phyloP scores from a whole-genome alignment of 1,140 invertebrate genomes.

The Drosophila ironensis region DNA sequence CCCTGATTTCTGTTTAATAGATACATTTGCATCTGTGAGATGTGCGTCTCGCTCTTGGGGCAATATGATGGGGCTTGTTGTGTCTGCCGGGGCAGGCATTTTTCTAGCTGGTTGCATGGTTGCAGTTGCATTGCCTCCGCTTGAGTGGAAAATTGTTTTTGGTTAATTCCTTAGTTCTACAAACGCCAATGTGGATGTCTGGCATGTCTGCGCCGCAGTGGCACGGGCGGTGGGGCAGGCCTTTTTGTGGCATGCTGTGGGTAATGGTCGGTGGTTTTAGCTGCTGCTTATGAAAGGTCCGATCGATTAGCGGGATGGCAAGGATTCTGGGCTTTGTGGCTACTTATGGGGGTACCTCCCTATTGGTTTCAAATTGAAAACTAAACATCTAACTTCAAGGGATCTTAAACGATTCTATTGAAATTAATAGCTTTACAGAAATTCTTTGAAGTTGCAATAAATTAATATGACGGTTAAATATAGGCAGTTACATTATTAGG shows the following conservation, averaged over 20 bases:
- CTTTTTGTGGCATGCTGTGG: conserved; percentile 49
- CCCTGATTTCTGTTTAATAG: conserved; percentile 77
- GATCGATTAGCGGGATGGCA: conserved; percentile 29
- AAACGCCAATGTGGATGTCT: conserved; percentile 12
- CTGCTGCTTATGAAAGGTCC: neutral
- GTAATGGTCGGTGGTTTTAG: neutral
- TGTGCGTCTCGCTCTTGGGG: conserved; percentile 43
- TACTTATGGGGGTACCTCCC: neutral
- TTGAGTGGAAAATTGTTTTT: conserved; percentile 77
- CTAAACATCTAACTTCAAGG: no score
- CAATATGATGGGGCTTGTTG: conserved; percentile 28
- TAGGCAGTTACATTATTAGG: no score
- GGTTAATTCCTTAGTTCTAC: conserved; percentile 51
- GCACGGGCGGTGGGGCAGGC: conserved; percentile 9
- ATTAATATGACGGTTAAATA: no score
- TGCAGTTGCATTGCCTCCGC: conserved; percentile 45
- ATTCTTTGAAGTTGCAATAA: no score
- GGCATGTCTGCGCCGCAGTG: conserved; percentile 24
- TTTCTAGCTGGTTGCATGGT: conserved; percentile 74
- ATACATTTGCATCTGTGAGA: conserved; percentile 74
- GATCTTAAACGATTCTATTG: no score
- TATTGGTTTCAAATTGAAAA: no score
- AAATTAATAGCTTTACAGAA: neutral
- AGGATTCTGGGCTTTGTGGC: neutral
- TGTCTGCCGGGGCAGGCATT: conserved; percentile 32